Percentiles rank a stretch among this genome's conserved stretches.
phyloP scores from a whole-genome alignment of 2,113 vertebrate genomes.

The Rhabdomys dilectus region DNA sequence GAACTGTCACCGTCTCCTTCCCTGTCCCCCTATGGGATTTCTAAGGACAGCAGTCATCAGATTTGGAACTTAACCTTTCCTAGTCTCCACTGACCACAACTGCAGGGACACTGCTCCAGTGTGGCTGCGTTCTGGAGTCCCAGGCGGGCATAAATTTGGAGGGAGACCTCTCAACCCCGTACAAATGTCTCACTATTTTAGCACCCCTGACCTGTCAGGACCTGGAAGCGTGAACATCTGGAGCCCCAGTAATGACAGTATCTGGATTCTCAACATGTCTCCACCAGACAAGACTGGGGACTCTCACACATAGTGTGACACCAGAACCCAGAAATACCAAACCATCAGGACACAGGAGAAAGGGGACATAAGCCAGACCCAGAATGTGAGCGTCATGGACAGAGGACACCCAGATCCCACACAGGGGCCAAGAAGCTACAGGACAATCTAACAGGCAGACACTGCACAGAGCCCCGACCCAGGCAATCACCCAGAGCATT shows the following conservation, averaged over 20 bases:
- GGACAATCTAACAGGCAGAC: too few species aligned
- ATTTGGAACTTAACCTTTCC: neutral
- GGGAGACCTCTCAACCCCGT: neutral
- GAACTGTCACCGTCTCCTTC: neutral
- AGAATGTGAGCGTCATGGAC: neutral
- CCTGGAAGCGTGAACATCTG: neutral
- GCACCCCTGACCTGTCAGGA: too few species aligned
- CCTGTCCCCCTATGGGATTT: accelerated
- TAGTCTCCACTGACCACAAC: neutral
- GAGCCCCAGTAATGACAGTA: neutral
- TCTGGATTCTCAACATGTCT: neutral
- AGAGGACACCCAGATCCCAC: neutral
- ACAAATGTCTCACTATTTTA: neutral
- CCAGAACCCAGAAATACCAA: neutral
- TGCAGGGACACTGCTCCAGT: neutral
- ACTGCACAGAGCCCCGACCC: neutral
- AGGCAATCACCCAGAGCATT: too few species aligned
- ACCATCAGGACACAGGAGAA: neutral
- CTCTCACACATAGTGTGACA: neutral
- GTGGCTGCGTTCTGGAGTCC: neutral
- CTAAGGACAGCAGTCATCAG: neutral
- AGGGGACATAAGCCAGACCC: neutral
- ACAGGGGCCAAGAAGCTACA: neutral
- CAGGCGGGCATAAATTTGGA: neutral
- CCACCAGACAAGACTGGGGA: neutral